phyloP scores from a whole-genome alignment of 2,797 vertebrate genomes.

The Xerus rutilus region DNA sequence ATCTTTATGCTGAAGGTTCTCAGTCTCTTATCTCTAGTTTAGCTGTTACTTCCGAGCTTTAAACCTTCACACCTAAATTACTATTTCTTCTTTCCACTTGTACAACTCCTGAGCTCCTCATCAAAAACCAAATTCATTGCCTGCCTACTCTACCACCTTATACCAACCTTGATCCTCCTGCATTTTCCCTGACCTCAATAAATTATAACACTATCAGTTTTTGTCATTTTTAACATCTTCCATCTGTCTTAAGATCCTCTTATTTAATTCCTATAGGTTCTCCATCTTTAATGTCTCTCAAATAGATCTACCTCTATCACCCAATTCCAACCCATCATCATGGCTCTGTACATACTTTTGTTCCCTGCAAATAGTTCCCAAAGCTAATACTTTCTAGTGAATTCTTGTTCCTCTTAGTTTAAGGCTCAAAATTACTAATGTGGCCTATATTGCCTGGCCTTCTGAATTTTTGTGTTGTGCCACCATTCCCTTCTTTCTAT shows the following conservation, averaged over 20 bases:
- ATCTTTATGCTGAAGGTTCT: background rate
- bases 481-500: background rate
- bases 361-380: background rate
- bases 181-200: slow-evolving; percentile 4
- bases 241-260: background rate
- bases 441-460: background rate
- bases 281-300: background rate
- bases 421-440: background rate
- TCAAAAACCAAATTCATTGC: slow-evolving; percentile 1
- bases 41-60: background rate
- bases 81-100: background rate
- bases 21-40: background rate
- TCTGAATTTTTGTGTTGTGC: background rate
- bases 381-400: background rate
- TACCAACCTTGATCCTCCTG: background rate
- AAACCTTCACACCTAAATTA: background rate
- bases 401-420: slow-evolving; percentile 49
- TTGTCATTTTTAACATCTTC: background rate
- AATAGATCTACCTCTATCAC: background rate
- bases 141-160: background rate
- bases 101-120: background rate
- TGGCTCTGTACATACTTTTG: background rate
- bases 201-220: slow-evolving; percentile 16
- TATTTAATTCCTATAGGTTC: background rate
- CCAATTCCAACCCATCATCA: background rate